A percentile compares a stretch with the other conserved stretches of the same genome.
phyloP scores from a whole-genome alignment of 1,140 invertebrate species.

The Drosophila nigromelanica region DNA sequence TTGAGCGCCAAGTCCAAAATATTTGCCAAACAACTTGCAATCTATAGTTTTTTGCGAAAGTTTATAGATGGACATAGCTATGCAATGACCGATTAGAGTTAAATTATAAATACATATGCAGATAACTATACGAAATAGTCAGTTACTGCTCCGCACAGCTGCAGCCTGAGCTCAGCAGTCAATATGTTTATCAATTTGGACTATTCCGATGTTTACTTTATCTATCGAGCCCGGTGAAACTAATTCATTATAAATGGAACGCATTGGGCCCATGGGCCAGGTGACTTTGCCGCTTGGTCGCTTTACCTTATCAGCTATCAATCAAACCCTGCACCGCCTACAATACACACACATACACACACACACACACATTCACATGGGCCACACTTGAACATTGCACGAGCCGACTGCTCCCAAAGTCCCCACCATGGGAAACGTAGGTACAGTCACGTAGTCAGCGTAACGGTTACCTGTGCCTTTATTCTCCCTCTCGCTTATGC shows the following conservation, averaged over 20 bases:
- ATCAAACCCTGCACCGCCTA: conserved; percentile 50
- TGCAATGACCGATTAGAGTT: conserved; percentile 54
- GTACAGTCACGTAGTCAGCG: conserved; percentile 75
- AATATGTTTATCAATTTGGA: conserved; percentile 33
- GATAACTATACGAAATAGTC: background rate
- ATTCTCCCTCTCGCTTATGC: conserved; percentile 8
- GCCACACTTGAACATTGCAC: conserved; percentile 65
- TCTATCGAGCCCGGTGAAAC: background rate
- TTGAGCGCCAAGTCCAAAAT: background rate
- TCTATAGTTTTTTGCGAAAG: conserved; percentile 45
- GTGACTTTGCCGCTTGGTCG: conserved; percentile 12
- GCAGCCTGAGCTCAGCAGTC: background rate
- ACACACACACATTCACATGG: background rate
- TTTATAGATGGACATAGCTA: conserved; percentile 40
- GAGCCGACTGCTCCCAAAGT: conserved; percentile 38
- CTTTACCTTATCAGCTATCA: conserved; percentile 59
- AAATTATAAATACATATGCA: background rate
- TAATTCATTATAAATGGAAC: conserved; percentile 22
- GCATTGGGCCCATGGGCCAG: conserved; percentile 9
- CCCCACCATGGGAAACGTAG: conserved; percentile 51
- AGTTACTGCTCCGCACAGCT: conserved; percentile 1
- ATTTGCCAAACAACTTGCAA: conserved; percentile 13
- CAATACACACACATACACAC: conserved; percentile 13
- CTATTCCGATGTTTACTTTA: conserved; percentile 15
- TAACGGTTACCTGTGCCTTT: background rate